A percentile compares a stretch with the other conserved stretches of the same genome.
Evolutionary conservation across 2,113 vertebrate species (phyloP).

Genomic region (Nesoenas mayeri): DNA sequence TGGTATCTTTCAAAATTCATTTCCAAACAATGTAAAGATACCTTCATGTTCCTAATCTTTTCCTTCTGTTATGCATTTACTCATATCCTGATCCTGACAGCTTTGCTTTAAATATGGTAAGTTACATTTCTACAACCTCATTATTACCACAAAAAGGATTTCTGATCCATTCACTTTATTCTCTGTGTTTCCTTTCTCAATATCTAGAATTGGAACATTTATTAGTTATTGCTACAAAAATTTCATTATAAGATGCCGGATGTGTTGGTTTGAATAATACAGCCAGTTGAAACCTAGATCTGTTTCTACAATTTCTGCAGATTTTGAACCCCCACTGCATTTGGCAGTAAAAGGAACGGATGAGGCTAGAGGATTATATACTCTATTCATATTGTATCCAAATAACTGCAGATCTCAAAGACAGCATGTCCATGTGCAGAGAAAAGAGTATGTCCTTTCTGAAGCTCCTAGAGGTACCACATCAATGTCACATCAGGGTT

Average conservation of each 20-base stretch:
- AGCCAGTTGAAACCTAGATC: not conserved
- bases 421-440: not conserved
- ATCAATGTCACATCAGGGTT: not conserved
- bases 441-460: not conserved
- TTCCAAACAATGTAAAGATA: conserved; percentile 5
- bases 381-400: not conserved
- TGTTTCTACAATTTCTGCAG: not conserved
- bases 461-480: not conserved
- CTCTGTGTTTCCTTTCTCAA: not conserved
- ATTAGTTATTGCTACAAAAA: not conserved
- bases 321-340: not conserved
- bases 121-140: not conserved
- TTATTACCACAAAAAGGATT: conserved; percentile 11
- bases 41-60: not conserved
- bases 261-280: not conserved
- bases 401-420: conserved; percentile 10
- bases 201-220: rapidly evolving
- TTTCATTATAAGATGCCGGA: not conserved
- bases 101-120: not conserved
- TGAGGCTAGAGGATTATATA: not conserved
- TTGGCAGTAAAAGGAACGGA: not conserved
- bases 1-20: conserved; percentile 1
- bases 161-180: not conserved
- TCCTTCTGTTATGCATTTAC: not conserved
- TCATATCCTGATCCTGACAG: not conserved